Conservation (phyloP, 2,888 invertebrate species). For the Epirrita christyi region DNA sequence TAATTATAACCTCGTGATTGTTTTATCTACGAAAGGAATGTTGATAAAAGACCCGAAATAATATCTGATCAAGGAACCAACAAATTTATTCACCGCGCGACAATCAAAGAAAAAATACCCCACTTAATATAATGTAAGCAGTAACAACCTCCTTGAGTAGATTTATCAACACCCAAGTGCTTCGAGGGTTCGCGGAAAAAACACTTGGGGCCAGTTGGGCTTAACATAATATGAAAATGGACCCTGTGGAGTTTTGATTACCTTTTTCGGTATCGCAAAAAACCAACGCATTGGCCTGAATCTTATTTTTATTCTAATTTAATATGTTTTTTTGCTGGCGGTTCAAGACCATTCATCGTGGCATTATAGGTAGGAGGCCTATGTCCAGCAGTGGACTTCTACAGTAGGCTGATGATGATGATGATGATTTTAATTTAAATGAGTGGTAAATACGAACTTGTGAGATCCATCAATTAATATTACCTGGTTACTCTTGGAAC, state of each 20-base stretch:
- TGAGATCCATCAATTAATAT: too few relatives aligned
- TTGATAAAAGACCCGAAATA: slow-evolving; percentile 6
- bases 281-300: neutral
- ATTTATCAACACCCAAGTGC: slow-evolving; percentile 28
- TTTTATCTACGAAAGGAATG: slow-evolving; percentile 6
- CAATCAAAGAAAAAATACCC: slow-evolving; percentile 15
- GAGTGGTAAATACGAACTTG: too few relatives aligned
- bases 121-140: slow-evolving; percentile 30
- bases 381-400: too few relatives aligned
- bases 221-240: slow-evolving; percentile 27
- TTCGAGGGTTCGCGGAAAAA: slow-evolving; percentile 19
- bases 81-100: slow-evolving; percentile 13
- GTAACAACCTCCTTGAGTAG: slow-evolving; percentile 26
- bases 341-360: too few relatives aligned
- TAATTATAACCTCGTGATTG: slow-evolving; percentile 5
- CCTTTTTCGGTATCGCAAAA: neutral
- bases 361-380: too few relatives aligned
- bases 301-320: too few relatives aligned
- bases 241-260: slow-evolving; percentile 6
- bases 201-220: slow-evolving; percentile 5
- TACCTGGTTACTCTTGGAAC: too few relatives aligned
- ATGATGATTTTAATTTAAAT: too few relatives aligned
- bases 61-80: slow-evolving; percentile 4
- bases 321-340: too few relatives aligned
- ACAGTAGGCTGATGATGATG: too few relatives aligned